A percentile compares a stretch with the other conserved stretches of the same genome.
Conservation (phyloP, 2,113 vertebrate species). For the Dascyllus trimaculatus region DNA sequence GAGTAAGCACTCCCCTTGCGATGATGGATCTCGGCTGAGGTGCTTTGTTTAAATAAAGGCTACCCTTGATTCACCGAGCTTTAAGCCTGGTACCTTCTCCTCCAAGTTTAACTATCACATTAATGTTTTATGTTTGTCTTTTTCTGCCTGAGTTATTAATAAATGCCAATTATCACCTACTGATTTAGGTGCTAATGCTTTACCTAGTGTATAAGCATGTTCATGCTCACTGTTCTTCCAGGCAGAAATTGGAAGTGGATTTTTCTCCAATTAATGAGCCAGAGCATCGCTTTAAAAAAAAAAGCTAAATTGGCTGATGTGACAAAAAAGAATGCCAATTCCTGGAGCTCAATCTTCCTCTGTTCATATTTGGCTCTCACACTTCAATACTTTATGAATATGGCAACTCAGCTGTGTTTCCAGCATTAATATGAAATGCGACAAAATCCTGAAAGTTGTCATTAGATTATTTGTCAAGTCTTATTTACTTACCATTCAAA, state of each 20-base stretch:
- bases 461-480: neutral
- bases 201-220: neutral
- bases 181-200: slow-evolving; percentile 7
- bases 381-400: slow-evolving; percentile 4
- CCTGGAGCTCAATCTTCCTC: slow-evolving; percentile 14
- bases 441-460: neutral
- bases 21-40: slow-evolving; percentile 52
- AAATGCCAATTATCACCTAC: slow-evolving; percentile 8
- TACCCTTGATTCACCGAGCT: slow-evolving; percentile 40
- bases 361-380: slow-evolving; percentile 2
- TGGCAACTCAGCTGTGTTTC: neutral
- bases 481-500: too few species aligned
- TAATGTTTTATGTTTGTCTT: slow-evolving; percentile 3
- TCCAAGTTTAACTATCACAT: neutral
- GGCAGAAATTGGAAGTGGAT: slow-evolving; percentile 11
- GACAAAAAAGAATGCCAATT: slow-evolving; percentile 1
- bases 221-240: neutral
- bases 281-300: neutral
- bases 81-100: slow-evolving; percentile 22
- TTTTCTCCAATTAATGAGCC: neutral
- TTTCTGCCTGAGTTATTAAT: slow-evolving; percentile 22
- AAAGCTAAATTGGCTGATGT: neutral
- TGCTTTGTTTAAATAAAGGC: slow-evolving; percentile 64
- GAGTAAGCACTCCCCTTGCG: slow-evolving; percentile 68
- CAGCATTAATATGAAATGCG: neutral